Conservation (phyloP, 2,113 vertebrate genomes). For the Mesocricetus auratus region DNA sequence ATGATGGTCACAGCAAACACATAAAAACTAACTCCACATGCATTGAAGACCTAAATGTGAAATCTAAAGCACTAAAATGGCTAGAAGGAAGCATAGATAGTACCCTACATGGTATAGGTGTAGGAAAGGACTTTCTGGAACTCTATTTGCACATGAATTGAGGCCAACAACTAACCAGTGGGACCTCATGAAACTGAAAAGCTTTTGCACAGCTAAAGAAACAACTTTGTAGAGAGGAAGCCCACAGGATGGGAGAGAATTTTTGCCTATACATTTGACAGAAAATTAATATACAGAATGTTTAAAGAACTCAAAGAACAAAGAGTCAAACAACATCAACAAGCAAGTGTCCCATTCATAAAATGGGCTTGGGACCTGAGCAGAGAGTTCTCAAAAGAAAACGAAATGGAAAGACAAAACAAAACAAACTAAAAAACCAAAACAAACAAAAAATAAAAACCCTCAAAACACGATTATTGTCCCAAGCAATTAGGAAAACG, state of each 20-base stretch:
- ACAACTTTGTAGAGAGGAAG: neutral
- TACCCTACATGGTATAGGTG: neutral
- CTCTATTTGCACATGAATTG: no score
- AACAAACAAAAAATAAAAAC: neutral
- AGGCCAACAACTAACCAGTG: neutral
- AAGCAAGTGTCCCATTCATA: neutral
- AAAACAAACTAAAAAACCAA: neutral
- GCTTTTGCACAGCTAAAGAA: neutral
- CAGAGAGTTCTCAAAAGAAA: neutral
- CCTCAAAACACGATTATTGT: neutral
- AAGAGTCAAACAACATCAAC: neutral
- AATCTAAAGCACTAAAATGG: neutral
- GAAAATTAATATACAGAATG: neutral
- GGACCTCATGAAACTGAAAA: neutral
- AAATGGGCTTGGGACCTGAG: neutral
- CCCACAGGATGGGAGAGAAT: neutral
- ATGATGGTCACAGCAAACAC: neutral
- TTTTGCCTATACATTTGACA: neutral
- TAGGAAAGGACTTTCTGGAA: neutral
- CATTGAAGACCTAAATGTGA: neutral
- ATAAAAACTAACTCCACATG: neutral
- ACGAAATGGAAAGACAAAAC: neutral
- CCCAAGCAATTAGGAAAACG: neutral
- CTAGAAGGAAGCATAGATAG: neutral
- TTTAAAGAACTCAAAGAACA: neutral